A percentile compares a stretch with the other conserved stretches of the same genome.
Conservation (phyloP, 2,113 vertebrate species). For the Proteles cristata region DNA sequence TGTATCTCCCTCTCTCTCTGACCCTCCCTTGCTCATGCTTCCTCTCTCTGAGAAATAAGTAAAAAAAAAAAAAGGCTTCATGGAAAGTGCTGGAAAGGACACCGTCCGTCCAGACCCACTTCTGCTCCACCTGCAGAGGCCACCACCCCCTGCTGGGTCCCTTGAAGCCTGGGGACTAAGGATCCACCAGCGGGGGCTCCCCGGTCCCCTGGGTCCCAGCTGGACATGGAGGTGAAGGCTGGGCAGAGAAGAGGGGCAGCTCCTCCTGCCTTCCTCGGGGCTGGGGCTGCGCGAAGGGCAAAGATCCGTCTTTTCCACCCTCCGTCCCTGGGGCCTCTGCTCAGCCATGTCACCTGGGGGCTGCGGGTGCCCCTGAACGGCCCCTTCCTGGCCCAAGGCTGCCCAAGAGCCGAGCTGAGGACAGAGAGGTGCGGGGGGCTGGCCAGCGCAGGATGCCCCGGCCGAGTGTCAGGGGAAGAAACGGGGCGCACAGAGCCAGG, state of each 20-base stretch:
- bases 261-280: no score
- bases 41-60: no score
- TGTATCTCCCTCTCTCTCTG: no score
- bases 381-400: background rate
- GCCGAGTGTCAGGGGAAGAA: no score
- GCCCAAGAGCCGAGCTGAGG: background rate
- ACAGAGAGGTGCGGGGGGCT: rapidly evolving
- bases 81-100: background rate
- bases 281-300: background rate
- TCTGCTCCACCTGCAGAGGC: background rate
- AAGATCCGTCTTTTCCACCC: background rate
- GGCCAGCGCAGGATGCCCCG: rapidly evolving
- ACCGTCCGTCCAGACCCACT: background rate
- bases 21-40: no score
- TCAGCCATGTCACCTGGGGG: background rate
- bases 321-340: no score
- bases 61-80: background rate
- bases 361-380: background rate
- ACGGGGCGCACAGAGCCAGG: background rate
- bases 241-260: background rate
- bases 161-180: background rate
- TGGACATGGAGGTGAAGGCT: rapidly evolving
- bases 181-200: background rate
- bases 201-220: background rate
- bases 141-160: rapidly evolving